phyloP scores from a whole-genome alignment of 92 coral and sea anemone genomes.

The Epizoanthus scotinus region DNA sequence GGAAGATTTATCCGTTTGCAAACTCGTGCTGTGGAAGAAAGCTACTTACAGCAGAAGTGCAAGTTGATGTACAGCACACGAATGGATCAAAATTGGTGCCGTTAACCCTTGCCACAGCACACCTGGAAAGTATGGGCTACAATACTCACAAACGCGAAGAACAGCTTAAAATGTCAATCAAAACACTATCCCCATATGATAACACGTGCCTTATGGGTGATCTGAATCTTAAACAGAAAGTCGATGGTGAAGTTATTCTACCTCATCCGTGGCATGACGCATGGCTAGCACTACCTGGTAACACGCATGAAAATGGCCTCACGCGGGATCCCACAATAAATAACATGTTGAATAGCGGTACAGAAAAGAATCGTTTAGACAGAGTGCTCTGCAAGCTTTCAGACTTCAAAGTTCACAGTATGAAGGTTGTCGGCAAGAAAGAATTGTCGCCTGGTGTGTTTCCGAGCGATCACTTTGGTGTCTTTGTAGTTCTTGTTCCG shows the following conservation, averaged over 20 bases:
- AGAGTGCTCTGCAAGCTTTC: slow-evolving; percentile 65
- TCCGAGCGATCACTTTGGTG: slow-evolving; percentile 71
- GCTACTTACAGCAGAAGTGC: slow-evolving; percentile 45
- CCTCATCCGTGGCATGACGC: slow-evolving; percentile 62
- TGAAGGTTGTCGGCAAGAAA: slow-evolving; percentile 44
- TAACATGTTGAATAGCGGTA: slow-evolving; percentile 20
- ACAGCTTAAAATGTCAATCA: slow-evolving; percentile 47
- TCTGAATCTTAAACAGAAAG: slow-evolving; percentile 50
- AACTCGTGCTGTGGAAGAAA: no score
- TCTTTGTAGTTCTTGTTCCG: slow-evolving; percentile 42
- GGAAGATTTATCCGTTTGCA: slow-evolving; percentile 44
- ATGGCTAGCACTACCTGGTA: slow-evolving; percentile 48
- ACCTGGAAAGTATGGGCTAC: slow-evolving; percentile 51
- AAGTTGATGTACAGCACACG: not conserved
- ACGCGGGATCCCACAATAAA: slow-evolving; percentile 57
- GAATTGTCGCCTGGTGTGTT: slow-evolving; percentile 36
- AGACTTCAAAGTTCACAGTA: slow-evolving; percentile 46
- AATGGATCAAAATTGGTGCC: not conserved
- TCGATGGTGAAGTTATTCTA: slow-evolving; percentile 64
- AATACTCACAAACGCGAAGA: slow-evolving; percentile 44
- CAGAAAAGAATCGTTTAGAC: slow-evolving; percentile 52
- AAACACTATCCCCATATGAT: slow-evolving; percentile 38
- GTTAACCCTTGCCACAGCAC: slow-evolving; percentile 63
- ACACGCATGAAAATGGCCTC: slow-evolving; percentile 50
- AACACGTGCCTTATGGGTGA: slow-evolving; percentile 76